Conservation (phyloP, 2,888 invertebrate species). For the Drosophila quinaria region DNA sequence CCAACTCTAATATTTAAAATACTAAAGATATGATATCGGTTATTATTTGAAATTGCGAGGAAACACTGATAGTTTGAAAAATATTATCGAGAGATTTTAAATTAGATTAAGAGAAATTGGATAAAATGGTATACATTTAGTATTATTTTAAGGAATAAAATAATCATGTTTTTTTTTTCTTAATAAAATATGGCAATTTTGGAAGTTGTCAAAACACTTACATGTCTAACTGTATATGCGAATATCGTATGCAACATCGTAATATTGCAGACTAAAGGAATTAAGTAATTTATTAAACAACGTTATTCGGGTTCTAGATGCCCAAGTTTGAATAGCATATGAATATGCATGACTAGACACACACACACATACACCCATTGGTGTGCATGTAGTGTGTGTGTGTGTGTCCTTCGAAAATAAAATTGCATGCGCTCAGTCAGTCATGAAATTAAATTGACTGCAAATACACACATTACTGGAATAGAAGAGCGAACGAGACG, state of each 20-base stretch:
- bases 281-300: conserved; percentile 71
- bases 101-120: background rate
- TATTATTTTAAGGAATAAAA: too few relatives aligned
- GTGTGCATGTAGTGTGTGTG: conserved; percentile 14
- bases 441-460: conserved; percentile 84
- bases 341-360: conserved; percentile 60
- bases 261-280: conserved; percentile 43
- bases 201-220: background rate
- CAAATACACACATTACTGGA: conserved; percentile 69
- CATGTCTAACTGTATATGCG: background rate
- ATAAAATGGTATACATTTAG: too few relatives aligned
- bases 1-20: too few relatives aligned
- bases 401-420: conserved; percentile 75
- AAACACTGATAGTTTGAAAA: background rate
- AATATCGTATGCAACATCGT: background rate
- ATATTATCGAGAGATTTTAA: background rate
- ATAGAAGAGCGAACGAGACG: conserved; percentile 32
- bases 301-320: conserved; percentile 54
- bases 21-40: background rate
- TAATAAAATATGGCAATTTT: background rate
- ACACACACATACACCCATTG: conserved; percentile 14
- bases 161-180: too few relatives aligned
- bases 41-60: background rate
- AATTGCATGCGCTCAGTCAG: conserved; percentile 82
- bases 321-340: conserved; percentile 51